Evolutionary conservation across 2,797 vertebrate genomes (phyloP).

Genomic region (Apogon talboti): DNA sequence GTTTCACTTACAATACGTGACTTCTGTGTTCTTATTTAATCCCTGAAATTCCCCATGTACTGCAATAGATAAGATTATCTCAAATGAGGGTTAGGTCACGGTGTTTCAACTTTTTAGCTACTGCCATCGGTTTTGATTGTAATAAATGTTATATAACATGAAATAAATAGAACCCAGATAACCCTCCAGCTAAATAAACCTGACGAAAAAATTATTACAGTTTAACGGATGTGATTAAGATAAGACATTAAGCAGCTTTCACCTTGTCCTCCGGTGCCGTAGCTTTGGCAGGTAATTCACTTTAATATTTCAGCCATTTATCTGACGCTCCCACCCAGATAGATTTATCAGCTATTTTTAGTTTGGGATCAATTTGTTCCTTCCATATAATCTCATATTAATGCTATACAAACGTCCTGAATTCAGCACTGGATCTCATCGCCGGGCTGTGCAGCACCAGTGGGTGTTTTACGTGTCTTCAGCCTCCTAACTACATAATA

Average conservation of each 20-base stretch:
- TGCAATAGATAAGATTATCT: conserved; percentile 42
- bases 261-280: conserved; percentile 6
- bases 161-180: conserved; percentile 11
- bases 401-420: conserved; percentile 26
- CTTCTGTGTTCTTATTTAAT: conserved; percentile 38
- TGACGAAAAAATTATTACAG: not conserved
- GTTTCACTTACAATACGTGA: conserved; percentile 37
- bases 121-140: conserved; percentile 28
- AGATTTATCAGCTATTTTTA: conserved; percentile 40
- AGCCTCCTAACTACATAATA: conserved; percentile 32
- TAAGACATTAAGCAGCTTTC: conserved; percentile 1
- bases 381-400: conserved; percentile 28
- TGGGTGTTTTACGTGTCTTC: conserved; percentile 30
- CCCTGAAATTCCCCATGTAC: conserved; percentile 17
- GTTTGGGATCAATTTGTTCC: conserved; percentile 20
- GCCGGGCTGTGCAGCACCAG: conserved; percentile 26
- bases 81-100: conserved; percentile 39
- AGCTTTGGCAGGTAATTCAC: conserved; percentile 19
- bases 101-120: conserved; percentile 43
- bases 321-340: conserved; percentile 7
- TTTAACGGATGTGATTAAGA: not conserved
- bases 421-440: conserved; percentile 12
- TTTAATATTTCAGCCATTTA: conserved; percentile 36
- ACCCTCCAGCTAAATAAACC: conserved; percentile 27
- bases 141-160: conserved; percentile 25